These are phyloP conservation scores for Myopa tessellatipennis DNA, from an alignment of 2,888 invertebrate species.

Conservation along the genomic window DNA sequence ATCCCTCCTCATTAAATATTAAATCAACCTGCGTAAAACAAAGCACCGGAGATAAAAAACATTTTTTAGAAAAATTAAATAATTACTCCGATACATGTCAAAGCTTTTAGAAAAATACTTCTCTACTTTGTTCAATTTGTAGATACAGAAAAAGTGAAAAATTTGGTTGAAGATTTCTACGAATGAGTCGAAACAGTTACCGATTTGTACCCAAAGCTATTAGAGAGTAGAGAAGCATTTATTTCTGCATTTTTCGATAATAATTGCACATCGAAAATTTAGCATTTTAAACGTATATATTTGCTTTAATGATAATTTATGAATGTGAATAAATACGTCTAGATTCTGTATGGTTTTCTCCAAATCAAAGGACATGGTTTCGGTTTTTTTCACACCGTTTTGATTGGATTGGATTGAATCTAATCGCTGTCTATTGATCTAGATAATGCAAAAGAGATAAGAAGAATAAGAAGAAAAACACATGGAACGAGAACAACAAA, in stretches of 20 bases:
- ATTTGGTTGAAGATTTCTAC: background rate
- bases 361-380: constrained; percentile 62
- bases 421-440: constrained; percentile 49
- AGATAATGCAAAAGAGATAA: constrained; percentile 42
- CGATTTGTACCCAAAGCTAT: background rate
- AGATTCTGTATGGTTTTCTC: constrained; percentile 63
- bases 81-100: background rate
- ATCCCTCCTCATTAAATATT: constrained; percentile 68
- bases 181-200: background rate
- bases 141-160: background rate
- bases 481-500: constrained; percentile 37
- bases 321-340: constrained; percentile 57
- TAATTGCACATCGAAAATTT: constrained; percentile 3
- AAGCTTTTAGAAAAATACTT: constrained; percentile 26
- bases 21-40: constrained; percentile 63
- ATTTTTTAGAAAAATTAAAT: constrained; percentile 7
- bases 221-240: constrained; percentile 32
- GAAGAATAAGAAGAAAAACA: constrained; percentile 35
- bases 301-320: constrained; percentile 37
- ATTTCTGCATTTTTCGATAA: constrained; percentile 3
- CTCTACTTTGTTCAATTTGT: constrained; percentile 27
- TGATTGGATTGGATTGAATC: constrained; percentile 49
- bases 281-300: constrained; percentile 13
- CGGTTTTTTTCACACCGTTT: constrained; percentile 57
- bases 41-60: constrained; percentile 25